Evolutionary conservation across 1,140 invertebrate species (phyloP), one percentile per base, ranked within the genome.

Genomic region (Pseudachorutes palmiensis): DNA sequence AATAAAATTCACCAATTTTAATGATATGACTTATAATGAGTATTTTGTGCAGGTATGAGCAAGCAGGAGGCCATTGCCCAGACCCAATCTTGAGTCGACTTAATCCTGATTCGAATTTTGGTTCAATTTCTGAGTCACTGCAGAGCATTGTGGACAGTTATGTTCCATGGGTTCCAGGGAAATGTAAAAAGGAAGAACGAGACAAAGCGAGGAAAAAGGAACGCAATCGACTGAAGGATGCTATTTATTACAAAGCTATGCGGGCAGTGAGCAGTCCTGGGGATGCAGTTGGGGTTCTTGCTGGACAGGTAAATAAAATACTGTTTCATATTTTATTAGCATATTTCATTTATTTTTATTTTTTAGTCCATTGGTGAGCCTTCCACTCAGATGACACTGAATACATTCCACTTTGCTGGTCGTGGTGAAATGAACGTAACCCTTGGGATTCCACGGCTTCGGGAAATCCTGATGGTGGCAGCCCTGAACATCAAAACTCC

Each of bases 361-460:
- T 31, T 55, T 70, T 76, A 83, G 82, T 97, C 94, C 9, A 90
- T 99, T 72, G 96, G 96, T 67, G 97, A 99, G 81, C 97, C 97
- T 0, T 98, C 95, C 1, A 99, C 97, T 65, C 97, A 99, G 82
- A 99, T 99, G 97, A 99, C 97, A 74, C 78, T 99, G 70, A 99
- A 99, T 76, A 99, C 97, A 36, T 99, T 99, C 80, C 97, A 99
- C 78, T 98, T 98, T 81, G 97, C 97, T 74, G 97, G 97, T 78
- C 86, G 94, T 81, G 95, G 96, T 83, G 97, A 99, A 80, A 98
- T 99, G 94, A 99, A 99, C 79, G 95, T 99, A 0, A 99, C 97
- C 0, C 81, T 99, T 0, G 96, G 92, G 84, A 98, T 98, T 72
- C 97, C 96, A 0, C 84, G 97, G 74, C 80, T 99, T 1, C 81